Evolutionary conservation across 2,797 vertebrate species (phyloP).

Genomic region (Xyrichtys novacula): DNA sequence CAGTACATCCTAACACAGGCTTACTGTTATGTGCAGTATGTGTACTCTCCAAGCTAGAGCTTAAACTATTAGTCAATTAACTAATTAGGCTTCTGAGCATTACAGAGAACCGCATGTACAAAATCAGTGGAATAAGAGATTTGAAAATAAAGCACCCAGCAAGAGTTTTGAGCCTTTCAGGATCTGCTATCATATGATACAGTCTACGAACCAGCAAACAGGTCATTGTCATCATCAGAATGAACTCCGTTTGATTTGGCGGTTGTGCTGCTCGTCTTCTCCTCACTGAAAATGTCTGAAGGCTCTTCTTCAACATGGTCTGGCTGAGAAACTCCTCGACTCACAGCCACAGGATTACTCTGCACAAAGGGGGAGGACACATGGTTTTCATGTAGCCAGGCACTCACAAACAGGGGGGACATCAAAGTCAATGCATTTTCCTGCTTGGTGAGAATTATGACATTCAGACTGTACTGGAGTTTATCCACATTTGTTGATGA

Average conservation of each 20-base stretch:
- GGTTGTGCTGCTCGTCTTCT: conserved; percentile 42
- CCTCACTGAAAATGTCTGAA: conserved; percentile 78
- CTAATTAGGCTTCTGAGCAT: not conserved
- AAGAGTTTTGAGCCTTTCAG: too few species aligned
- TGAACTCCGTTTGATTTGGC: conserved; percentile 88
- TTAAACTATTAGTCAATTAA: not conserved
- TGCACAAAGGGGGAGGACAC: conserved; percentile 32
- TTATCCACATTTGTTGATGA: too few species aligned
- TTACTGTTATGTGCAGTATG: not conserved
- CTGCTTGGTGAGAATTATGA: too few species aligned
- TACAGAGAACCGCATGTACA: not conserved
- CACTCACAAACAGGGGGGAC: not conserved
- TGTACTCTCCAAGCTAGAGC: not conserved
- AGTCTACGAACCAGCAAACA: conserved; percentile 89
- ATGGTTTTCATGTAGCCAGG: not conserved
- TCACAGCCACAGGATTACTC: conserved; percentile 72
- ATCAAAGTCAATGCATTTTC: too few species aligned
- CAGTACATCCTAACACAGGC: not conserved
- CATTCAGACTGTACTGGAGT: too few species aligned
- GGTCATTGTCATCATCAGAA: conserved; percentile 90
- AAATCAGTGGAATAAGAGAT: conserved; percentile 17
- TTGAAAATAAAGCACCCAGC: not conserved
- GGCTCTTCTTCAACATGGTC: conserved; percentile 44
- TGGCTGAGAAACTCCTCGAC: conserved; percentile 70
- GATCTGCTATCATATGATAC: not conserved